These are phyloP conservation scores for Odobenus rosmarus DNA, from an alignment of 2,113 vertebrate genomes.

Conservation along the genomic window DNA sequence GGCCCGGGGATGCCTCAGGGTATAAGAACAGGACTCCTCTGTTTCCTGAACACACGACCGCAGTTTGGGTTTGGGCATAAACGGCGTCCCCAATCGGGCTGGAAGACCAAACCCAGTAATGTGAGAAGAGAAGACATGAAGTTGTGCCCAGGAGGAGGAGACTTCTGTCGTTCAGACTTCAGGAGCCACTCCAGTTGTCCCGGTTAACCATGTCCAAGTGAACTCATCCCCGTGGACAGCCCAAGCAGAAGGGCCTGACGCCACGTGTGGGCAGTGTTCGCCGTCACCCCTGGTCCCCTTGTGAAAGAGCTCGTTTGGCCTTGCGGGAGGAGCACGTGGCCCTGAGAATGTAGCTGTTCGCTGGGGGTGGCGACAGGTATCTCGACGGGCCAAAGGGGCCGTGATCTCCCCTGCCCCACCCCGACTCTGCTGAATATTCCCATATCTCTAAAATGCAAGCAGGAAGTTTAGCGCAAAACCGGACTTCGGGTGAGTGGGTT, in stretches of 20 bases:
- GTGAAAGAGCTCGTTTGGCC: neutral
- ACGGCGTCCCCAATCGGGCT: neutral
- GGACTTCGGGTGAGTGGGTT: neutral
- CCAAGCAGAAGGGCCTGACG: neutral
- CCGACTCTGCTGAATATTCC: neutral
- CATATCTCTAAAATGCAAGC: neutral
- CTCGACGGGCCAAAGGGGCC: neutral
- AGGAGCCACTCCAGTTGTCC: neutral
- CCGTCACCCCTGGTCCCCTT: neutral
- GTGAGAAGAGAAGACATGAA: neutral
- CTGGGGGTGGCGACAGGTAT: neutral
- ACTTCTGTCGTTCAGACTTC: no score
- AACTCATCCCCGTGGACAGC: neutral
- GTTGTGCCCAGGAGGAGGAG: neutral
- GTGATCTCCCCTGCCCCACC: neutral
- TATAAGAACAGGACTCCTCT: neutral
- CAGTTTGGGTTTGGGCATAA: neutral
- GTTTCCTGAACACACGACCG: neutral
- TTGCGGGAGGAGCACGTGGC: neutral
- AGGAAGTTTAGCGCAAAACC: neutral
- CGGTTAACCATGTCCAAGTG: neutral
- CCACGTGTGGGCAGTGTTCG: neutral
- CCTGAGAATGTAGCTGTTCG: neutral
- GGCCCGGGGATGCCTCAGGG: neutral
- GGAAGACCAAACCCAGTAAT: conserved; percentile 10